Percentiles rank a stretch among this genome's conserved stretches.
phyloP scores from a whole-genome alignment of 2,888 invertebrate genomes.

The Allygus modestus region DNA sequence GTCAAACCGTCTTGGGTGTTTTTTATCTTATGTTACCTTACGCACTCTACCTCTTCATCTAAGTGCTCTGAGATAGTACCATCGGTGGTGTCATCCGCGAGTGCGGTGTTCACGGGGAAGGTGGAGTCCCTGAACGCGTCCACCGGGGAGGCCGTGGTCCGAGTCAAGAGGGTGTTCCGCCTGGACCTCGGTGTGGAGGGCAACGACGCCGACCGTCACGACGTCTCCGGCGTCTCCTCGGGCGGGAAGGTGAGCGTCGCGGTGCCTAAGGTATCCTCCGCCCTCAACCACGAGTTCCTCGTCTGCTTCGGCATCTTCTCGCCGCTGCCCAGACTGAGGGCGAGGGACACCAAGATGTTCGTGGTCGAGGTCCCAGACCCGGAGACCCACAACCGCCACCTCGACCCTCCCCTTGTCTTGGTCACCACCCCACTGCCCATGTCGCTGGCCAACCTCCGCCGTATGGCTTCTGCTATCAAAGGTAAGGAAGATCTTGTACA shows the following conservation, averaged over 20 bases:
- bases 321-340: conserved; percentile 25
- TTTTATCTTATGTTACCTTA: too few species aligned
- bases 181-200: neutral
- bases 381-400: neutral
- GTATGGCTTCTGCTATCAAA: conserved; percentile 78
- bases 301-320: conserved; percentile 56
- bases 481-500: too few species aligned
- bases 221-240: neutral
- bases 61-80: conserved; percentile 24
- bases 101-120: conserved; percentile 61
- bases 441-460: conserved; percentile 77
- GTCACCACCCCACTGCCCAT: conserved; percentile 77
- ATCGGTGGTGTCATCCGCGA: conserved; percentile 27
- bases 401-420: conserved; percentile 70
- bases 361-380: conserved; percentile 30
- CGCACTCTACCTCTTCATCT: neutral
- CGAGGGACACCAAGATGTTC: conserved; percentile 59
- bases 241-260: neutral
- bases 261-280: neutral
- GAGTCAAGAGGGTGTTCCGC: conserved; percentile 49
- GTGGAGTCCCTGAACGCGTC: conserved; percentile 50
- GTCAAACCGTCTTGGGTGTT: too few species aligned
- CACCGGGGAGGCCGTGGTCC: conserved; percentile 31
- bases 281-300: conserved; percentile 31
- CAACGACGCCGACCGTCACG: conserved; percentile 19